Evolutionary conservation across 2,888 invertebrate species (phyloP), one percentile per base, ranked within the genome.

Genomic region (Eubasilissa splendida): DNA sequence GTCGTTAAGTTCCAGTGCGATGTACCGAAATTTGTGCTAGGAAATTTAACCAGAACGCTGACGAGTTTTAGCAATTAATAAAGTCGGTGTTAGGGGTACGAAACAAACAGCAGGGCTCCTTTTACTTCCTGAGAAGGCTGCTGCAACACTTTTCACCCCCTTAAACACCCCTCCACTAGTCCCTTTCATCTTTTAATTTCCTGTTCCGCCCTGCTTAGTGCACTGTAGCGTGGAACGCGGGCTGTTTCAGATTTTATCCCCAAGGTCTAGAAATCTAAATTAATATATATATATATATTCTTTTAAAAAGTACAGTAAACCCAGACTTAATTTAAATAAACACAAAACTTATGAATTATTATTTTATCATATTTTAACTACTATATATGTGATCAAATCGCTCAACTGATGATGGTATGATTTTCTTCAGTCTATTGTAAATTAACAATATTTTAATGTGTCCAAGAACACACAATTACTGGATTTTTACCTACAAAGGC

Each of bases 131-230:
- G 60, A 58, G 50, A 59, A 60, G 71, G 63, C 56, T 80, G 70
- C 74, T 68, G 63, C 68, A 76, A 31, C 60, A 66, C 75, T 68
- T 53, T 59, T 73, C 33, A 33, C 50, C 76, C 58, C 63, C 50
- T 70, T 10, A 50, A 63, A 31, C 54, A 70, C 79, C 66, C 83
- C 80, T 74, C 31, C 81, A 60, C 76, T 71, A 79, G 79, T 81
- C 83, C 82, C 81, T 84, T 84, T 82, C 84, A 84, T 84, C 84
- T 84, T 84, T 84, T 84, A 84, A 84, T 84, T 84, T 84, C 84
- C 84, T 84, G 84, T 84, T 84, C 83, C 80, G 81, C 76, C 68
- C 80, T 79, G 80, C 82, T 82, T 81, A 82, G 83, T 79, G 80
- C 83, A 81, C 82, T 77, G 79, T 79, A 79, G 82, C 83, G 80